phyloP scores from a whole-genome alignment of 2,888 invertebrate genomes.

The Cephus sareptanus region DNA sequence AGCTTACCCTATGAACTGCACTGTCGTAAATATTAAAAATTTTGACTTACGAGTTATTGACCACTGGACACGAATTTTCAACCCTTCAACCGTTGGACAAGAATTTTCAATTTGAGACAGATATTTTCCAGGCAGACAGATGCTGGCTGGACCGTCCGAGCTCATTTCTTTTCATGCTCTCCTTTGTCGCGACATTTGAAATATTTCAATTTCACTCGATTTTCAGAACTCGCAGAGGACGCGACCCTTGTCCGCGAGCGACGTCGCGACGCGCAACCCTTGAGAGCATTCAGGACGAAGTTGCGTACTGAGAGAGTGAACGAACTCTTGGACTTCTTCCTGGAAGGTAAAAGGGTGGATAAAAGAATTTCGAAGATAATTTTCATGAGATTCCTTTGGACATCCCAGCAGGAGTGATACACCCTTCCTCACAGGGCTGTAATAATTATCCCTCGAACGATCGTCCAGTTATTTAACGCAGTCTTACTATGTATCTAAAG shows the following conservation, averaged over 20 bases:
- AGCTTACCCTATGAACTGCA: neutral
- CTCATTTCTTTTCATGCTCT: constrained; percentile 4
- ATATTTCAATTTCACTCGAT: constrained; percentile 33
- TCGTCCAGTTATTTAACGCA: neutral
- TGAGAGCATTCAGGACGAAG: neutral
- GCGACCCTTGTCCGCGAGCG: constrained; percentile 3
- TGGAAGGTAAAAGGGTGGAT: neutral
- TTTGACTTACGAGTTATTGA: neutral
- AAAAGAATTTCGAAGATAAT: neutral
- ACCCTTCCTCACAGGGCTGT: neutral
- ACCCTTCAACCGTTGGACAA: neutral
- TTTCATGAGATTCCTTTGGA: neutral
- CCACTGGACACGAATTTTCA: neutral
- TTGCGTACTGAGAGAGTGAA: neutral
- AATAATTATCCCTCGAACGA: neutral
- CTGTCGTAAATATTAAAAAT: neutral
- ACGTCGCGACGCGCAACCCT: constrained; percentile 7
- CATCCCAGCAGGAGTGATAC: neutral
- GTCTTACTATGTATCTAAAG: neutral
- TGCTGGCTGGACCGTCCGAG: neutral
- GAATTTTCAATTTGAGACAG: neutral
- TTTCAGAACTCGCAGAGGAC: constrained; percentile 21
- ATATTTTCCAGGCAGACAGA: neutral
- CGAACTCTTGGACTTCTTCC: neutral
- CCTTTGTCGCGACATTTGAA: constrained; percentile 25